Conservation (phyloP, 53 echinoderm and acorn worm genomes). For the Echinarachnius parma region DNA sequence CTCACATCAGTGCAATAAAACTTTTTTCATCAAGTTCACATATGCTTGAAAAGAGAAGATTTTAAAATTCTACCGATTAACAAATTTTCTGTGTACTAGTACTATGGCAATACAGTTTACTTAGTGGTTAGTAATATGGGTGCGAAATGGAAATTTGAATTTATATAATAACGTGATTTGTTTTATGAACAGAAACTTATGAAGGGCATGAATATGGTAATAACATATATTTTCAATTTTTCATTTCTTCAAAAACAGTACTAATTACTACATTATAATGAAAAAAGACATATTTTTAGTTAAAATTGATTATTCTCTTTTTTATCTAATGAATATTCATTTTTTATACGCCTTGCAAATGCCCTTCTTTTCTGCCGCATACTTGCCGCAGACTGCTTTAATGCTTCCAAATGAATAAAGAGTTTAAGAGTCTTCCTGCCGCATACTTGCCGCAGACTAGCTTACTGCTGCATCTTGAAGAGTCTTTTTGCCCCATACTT, state of each 20-base stretch:
- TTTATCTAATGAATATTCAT: no score
- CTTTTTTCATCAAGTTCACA: not conserved
- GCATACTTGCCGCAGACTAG: no score
- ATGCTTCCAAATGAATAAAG: no score
- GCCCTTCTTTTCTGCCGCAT: no score
- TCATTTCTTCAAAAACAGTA: not conserved
- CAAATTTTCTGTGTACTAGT: not conserved
- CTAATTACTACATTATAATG: not conserved
- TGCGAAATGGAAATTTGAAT: not conserved
- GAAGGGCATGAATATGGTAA: not conserved
- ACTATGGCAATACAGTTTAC: not conserved
- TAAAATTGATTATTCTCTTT: not conserved
- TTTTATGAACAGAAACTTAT: not conserved
- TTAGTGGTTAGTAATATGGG: not conserved
- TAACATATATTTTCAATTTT: not conserved
- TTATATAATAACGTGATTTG: not conserved
- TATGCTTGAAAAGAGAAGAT: not conserved
- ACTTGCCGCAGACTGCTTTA: no score
- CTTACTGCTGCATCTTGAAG: no score
- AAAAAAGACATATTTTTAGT: not conserved
- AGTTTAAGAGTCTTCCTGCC: no score
- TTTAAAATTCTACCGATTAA: no score
- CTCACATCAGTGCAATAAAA: not conserved
- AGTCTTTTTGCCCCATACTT: no score
- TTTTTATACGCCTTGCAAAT: no score